Conservation (phyloP, 2,113 vertebrate species). For the Hucho hucho region DNA sequence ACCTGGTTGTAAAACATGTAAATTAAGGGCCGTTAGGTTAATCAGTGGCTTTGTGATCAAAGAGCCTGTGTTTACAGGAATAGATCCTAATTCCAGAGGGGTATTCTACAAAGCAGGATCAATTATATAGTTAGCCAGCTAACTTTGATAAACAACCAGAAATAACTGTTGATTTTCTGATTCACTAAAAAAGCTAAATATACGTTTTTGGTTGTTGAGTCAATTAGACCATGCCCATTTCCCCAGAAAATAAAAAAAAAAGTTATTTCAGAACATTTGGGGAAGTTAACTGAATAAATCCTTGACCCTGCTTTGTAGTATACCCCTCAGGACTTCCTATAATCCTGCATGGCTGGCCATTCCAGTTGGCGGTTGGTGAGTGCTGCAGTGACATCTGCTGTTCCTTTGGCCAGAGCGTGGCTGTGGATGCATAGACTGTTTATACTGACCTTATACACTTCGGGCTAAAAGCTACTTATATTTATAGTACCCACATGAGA, state of each 20-base stretch:
- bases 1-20: too few relatives aligned
- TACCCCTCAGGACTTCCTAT: neutral
- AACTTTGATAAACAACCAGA: too few relatives aligned
- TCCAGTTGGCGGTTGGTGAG: slow-evolving; percentile 13
- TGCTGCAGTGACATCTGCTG: slow-evolving; percentile 32
- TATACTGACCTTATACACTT: slow-evolving; percentile 33
- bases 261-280: too few relatives aligned
- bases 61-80: slow-evolving; percentile 13
- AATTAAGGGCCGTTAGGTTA: neutral
- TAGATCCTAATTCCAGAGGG: slow-evolving; percentile 4
- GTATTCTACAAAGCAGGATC: too few relatives aligned
- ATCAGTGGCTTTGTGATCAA: neutral
- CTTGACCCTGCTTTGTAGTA: too few relatives aligned
- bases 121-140: too few relatives aligned
- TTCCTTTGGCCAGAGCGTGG: slow-evolving; percentile 32
- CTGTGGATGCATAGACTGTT: slow-evolving; percentile 11
- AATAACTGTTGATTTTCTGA: too few relatives aligned
- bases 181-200: too few relatives aligned
- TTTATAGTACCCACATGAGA: slow-evolving; percentile 43
- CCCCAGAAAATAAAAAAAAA: too few relatives aligned
- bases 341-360: neutral
- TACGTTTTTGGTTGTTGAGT: too few relatives aligned
- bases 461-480: slow-evolving; percentile 36
- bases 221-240: too few relatives aligned
- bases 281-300: too few relatives aligned